Evolutionary conservation across 2,113 vertebrate genomes (phyloP).

Genomic region (Euleptes europaea): DNA sequence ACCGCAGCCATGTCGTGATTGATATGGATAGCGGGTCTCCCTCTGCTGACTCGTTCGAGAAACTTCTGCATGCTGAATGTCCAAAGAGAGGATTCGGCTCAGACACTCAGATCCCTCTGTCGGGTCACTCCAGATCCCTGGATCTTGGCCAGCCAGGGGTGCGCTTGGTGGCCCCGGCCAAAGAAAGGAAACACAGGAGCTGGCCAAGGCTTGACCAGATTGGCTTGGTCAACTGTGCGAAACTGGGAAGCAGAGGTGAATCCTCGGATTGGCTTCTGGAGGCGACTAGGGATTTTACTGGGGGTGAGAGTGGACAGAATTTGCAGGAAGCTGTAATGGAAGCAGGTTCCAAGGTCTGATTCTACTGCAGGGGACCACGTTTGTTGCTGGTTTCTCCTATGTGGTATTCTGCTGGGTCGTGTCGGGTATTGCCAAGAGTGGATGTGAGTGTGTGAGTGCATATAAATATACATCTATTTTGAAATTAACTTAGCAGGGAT

Average conservation of each 20-base stretch:
- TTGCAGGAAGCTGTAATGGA: conserved; percentile 52
- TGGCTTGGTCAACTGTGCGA: conserved; percentile 79
- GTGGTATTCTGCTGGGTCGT: not conserved
- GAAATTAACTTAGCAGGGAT: not conserved
- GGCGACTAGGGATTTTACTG: conserved; percentile 61
- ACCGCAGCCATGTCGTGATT: not conserved
- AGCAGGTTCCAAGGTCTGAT: conserved; percentile 19
- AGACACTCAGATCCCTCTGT: conserved; percentile 65
- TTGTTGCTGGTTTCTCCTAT: not conserved
- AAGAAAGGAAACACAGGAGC: conserved; percentile 82
- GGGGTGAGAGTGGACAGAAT: conserved; percentile 11
- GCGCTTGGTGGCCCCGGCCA: conserved; percentile 62
- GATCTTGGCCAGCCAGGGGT: conserved; percentile 66
- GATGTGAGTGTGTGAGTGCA: too few relatives aligned
- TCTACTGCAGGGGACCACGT: not conserved
- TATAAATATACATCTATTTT: not conserved
- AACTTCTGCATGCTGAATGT: not conserved
- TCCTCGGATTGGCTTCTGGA: conserved; percentile 79
- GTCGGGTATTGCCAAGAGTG: not conserved
- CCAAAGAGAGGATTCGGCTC: conserved; percentile 44
- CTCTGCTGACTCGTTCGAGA: accelerated
- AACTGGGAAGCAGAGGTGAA: conserved; percentile 82
- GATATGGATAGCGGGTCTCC: not conserved
- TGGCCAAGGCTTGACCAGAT: conserved; percentile 88
- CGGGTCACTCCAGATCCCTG: conserved; percentile 75